Conservation (phyloP, 2,113 vertebrate species). For the Gobio gobio region DNA sequence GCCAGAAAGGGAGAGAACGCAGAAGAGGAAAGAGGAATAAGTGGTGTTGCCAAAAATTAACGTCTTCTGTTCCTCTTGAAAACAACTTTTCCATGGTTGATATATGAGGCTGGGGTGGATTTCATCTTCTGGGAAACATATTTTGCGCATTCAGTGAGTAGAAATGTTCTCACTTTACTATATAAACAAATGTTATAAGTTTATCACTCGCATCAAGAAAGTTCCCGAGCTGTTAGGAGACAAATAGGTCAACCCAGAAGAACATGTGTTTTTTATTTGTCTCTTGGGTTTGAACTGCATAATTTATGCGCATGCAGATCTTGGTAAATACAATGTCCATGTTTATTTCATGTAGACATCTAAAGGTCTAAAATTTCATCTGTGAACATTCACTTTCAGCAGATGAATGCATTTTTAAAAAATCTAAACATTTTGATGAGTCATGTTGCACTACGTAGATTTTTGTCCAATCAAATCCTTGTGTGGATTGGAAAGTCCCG, state of each 20-base stretch:
- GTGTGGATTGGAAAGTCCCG: neutral
- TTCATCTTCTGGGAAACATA: slow-evolving; percentile 5
- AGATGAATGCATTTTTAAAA: no score
- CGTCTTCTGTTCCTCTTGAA: slow-evolving; percentile 11
- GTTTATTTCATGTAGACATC: no score
- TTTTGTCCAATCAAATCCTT: neutral
- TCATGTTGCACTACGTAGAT: neutral
- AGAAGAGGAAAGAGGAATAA: slow-evolving; percentile 40
- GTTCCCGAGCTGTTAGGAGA: neutral
- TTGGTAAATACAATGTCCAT: neutral
- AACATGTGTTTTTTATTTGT: slow-evolving; percentile 27
- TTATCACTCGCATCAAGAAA: neutral
- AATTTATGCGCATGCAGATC: neutral
- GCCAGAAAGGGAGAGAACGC: slow-evolving; percentile 49
- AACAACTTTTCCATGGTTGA: slow-evolving; percentile 43
- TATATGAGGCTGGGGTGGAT: slow-evolving; percentile 9
- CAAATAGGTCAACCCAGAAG: slow-evolving; percentile 22
- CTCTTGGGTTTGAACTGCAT: neutral
- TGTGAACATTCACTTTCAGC: no score
- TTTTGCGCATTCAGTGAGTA: neutral
- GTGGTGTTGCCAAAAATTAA: slow-evolving; percentile 64
- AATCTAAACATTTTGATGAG: no score
- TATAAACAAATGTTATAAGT: slow-evolving; percentile 3
- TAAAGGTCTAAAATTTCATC: no score
- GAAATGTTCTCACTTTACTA: neutral